Evolutionary conservation across 2,797 vertebrate species (phyloP).

Genomic region (Enteromius trimaculatus): DNA sequence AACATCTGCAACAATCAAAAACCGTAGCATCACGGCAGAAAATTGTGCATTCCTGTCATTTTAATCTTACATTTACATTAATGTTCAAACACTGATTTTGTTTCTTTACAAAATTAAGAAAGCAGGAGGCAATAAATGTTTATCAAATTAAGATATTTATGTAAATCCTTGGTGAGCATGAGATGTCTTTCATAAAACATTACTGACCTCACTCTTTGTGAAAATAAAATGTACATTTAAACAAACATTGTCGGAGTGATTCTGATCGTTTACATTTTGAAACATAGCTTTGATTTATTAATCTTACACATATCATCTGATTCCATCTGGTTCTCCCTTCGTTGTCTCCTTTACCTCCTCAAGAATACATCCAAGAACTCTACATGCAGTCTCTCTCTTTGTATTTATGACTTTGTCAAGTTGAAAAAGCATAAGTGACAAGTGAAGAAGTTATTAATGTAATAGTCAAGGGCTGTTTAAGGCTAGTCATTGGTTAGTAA

Average conservation of each 20-base stretch:
- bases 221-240: not conserved
- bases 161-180: not conserved
- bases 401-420: not conserved
- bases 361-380: not conserved
- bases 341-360: not conserved
- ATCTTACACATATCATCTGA: conserved; percentile 1
- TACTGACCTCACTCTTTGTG: not conserved
- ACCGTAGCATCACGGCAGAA: too few species aligned
- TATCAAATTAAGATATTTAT: not conserved
- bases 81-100: not conserved
- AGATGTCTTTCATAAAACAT: not conserved
- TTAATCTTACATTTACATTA: not conserved
- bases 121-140: not conserved
- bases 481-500: not conserved
- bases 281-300: not conserved
- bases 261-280: not conserved
- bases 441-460: conserved; percentile 12
- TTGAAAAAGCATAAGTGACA: not conserved
- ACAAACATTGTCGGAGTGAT: not conserved
- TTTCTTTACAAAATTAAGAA: not conserved
- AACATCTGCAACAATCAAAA: not conserved
- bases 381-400: not conserved
- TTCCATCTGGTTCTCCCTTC: not conserved
- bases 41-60: not conserved
- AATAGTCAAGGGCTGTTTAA: conserved; percentile 4